Conservation (phyloP, 1,140 invertebrate genomes). For the Acromyrmex echinatior region DNA sequence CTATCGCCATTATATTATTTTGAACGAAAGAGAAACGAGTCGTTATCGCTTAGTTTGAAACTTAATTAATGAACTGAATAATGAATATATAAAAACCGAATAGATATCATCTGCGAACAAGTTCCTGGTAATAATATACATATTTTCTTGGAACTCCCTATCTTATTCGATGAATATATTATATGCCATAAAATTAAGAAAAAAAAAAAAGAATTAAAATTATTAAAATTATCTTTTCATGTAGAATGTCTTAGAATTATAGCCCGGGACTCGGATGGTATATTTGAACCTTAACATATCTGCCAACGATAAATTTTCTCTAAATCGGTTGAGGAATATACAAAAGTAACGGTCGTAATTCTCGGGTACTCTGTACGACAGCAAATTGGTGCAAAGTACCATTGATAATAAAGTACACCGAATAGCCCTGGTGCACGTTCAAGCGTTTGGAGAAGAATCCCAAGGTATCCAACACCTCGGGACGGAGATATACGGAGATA, state of each 20-base stretch:
- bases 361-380: background rate
- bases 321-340: slow-evolving; percentile 23
- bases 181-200: background rate
- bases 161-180: background rate
- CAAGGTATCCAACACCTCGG: background rate
- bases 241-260: background rate
- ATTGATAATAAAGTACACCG: slow-evolving; percentile 26
- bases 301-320: background rate
- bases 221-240: background rate
- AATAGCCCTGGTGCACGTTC: slow-evolving; percentile 17
- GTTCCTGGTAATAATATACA: background rate
- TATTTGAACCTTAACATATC: background rate
- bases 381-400: slow-evolving; percentile 7
- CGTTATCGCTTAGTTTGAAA: background rate
- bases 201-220: too few relatives aligned
- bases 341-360: slow-evolving; percentile 12
- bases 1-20: slow-evolving; percentile 9
- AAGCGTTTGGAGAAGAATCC: slow-evolving; percentile 10
- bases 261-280: background rate
- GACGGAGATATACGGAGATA: background rate
- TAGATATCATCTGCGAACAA: background rate
- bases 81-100: slow-evolving; percentile 28
- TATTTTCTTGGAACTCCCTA: background rate
- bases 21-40: background rate
- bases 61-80: slow-evolving; percentile 33